Conservation (phyloP, 1,140 invertebrate species). For the Camponotus floridanus region DNA sequence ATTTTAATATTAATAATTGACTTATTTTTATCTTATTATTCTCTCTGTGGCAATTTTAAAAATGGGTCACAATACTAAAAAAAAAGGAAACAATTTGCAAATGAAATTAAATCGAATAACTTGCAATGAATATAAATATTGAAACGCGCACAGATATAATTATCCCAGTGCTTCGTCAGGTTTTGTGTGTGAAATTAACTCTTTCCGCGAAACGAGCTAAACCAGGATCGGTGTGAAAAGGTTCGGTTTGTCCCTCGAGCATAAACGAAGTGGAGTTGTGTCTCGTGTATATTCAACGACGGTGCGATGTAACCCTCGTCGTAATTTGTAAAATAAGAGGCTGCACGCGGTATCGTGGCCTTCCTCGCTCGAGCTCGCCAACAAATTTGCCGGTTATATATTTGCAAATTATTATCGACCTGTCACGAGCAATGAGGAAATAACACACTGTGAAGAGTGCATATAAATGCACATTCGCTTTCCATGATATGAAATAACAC, state of each 20-base stretch:
- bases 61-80: neutral
- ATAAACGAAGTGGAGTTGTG: slow-evolving; percentile 47
- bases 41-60: neutral
- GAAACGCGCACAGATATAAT: slow-evolving; percentile 28
- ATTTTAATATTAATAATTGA: neutral
- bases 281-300: slow-evolving; percentile 45
- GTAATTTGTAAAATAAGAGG: slow-evolving; percentile 63
- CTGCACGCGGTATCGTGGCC: slow-evolving; percentile 1
- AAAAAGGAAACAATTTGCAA: neutral
- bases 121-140: slow-evolving; percentile 41
- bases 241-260: slow-evolving; percentile 34
- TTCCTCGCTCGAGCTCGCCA: slow-evolving; percentile 30
- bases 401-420: slow-evolving; percentile 60
- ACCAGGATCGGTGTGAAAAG: slow-evolving; percentile 35
- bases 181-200: slow-evolving; percentile 51
- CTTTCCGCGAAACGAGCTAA: slow-evolving; percentile 41
- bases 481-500: neutral
- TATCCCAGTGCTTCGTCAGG: slow-evolving; percentile 21
- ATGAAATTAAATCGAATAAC: slow-evolving; percentile 42
- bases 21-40: slow-evolving; percentile 17
- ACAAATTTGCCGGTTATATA: slow-evolving; percentile 54
- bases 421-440: slow-evolving; percentile 31
- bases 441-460: slow-evolving; percentile 6
- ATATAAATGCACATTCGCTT: slow-evolving; percentile 7
- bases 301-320: slow-evolving; percentile 42